Evolutionary conservation across 2,113 vertebrate genomes (phyloP).

Genomic region (Pachyramphus minor): DNA sequence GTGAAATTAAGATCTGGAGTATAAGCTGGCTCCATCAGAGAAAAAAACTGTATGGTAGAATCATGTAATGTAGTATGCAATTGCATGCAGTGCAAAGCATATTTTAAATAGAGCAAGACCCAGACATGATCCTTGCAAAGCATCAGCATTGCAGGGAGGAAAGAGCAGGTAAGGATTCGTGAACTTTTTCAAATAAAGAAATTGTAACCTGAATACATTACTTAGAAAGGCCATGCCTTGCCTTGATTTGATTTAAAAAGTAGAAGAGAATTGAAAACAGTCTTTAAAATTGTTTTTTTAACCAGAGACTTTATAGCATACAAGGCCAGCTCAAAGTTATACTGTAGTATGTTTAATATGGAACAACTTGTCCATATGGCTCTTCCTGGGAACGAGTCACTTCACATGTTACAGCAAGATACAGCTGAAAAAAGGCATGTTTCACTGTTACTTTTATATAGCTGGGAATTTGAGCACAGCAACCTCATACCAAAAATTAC

Average conservation of each 20-base stretch:
- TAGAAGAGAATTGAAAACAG: constrained; percentile 34
- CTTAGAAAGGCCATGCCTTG: not conserved
- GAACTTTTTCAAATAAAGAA: not conserved
- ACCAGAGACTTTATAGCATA: not conserved
- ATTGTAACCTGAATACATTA: not conserved
- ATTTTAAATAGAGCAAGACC: not conserved
- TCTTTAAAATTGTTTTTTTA: constrained; percentile 27
- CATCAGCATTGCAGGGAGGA: not conserved
- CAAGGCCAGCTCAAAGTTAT: not conserved
- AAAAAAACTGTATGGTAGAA: not conserved
- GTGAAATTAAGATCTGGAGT: constrained; percentile 8
- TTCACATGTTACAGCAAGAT: constrained; percentile 59
- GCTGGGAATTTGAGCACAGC: constrained; percentile 45
- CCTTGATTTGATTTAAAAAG: constrained; percentile 36
- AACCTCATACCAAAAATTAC: constrained; percentile 54
- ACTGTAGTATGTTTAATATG: constrained; percentile 42
- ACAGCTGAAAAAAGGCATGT: constrained; percentile 51
- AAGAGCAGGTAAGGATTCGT: not conserved
- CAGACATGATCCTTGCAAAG: not conserved
- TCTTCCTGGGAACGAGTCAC: constrained; percentile 34
- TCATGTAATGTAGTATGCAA: not conserved
- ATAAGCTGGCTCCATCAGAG: not conserved
- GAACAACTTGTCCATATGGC: constrained; percentile 54
- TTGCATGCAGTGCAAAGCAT: not conserved
- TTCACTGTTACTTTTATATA: constrained; percentile 65